phyloP scores from a whole-genome alignment of 2,888 invertebrate genomes.

The Xylophagus ater region DNA sequence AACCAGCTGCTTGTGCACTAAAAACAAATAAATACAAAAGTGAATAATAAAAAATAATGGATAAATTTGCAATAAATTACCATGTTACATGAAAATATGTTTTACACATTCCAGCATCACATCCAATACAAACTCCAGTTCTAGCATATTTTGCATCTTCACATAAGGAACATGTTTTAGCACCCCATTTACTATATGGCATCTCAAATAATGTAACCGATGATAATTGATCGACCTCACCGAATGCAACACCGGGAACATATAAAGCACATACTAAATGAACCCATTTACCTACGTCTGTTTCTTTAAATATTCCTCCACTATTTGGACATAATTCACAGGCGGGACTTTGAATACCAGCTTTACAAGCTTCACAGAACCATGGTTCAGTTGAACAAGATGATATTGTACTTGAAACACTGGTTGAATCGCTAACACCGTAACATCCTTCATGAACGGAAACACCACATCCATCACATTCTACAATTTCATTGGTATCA shows the following conservation, averaged over 20 bases:
- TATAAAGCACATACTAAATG: constrained; percentile 96
- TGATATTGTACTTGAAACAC: constrained; percentile 85
- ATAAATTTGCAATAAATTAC: constrained; percentile 38
- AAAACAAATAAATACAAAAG: constrained; percentile 17
- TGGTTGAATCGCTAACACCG: constrained; percentile 84
- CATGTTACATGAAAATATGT: constrained; percentile 97
- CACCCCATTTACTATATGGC: constrained; percentile 95
- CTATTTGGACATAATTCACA: constrained; percentile 94
- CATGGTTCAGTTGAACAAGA: constrained; percentile 95
- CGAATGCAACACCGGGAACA: constrained; percentile 94
- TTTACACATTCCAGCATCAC: constrained; percentile 97
- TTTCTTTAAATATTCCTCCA: constrained; percentile 89
- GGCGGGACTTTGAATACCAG: constrained; percentile 73
- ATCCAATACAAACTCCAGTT: constrained; percentile 91
- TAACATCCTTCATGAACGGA: constrained; percentile 97
- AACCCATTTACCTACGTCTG: constrained; percentile 96
- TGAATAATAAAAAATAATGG: neutral
- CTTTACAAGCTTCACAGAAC: constrained; percentile 98
- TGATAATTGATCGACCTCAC: constrained; percentile 82
- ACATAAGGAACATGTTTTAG: constrained; percentile 83
- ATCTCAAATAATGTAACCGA: constrained; percentile 93
- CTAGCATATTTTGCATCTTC: constrained; percentile 75
- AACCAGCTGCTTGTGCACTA: constrained; percentile 87
- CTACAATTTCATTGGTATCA: constrained; percentile 90
- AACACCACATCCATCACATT: constrained; percentile 93